Conservation (phyloP, 2,888 invertebrate species). For the Hedychridium roseum region DNA sequence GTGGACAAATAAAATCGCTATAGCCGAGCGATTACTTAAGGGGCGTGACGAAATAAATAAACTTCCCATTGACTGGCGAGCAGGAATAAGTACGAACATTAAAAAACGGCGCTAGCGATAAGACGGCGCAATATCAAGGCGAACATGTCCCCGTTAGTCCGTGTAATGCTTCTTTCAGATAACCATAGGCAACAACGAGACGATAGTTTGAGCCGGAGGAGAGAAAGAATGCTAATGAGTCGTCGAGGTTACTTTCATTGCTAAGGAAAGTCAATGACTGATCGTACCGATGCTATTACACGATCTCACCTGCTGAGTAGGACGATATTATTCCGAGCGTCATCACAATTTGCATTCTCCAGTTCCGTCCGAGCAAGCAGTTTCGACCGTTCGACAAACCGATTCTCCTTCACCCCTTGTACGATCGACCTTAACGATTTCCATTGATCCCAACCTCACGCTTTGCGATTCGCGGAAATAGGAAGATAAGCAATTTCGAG, state of each 20-base stretch:
- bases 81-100: conserved; percentile 14
- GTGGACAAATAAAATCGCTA: no score
- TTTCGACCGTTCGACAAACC: not conserved
- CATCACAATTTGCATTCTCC: not conserved
- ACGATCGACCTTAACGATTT: no score
- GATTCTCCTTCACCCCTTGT: no score
- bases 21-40: not conserved
- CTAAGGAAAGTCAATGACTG: not conserved
- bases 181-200: no score
- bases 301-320: not conserved
- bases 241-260: no score
- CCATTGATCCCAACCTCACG: no score
- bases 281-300: conserved; percentile 2
- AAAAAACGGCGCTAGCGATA: conserved; percentile 15
- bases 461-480: no score
- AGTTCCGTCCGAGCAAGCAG: not conserved
- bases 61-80: not conserved
- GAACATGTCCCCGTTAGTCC: no score
- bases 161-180: no score
- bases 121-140: conserved; percentile 4
- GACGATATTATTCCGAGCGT: not conserved
- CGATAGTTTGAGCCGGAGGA: no score
- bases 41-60: conserved; percentile 1
- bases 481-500: no score
- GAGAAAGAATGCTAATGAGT: no score